Conservation (phyloP, 2,888 invertebrate genomes). For the Tetranychus piercei region DNA sequence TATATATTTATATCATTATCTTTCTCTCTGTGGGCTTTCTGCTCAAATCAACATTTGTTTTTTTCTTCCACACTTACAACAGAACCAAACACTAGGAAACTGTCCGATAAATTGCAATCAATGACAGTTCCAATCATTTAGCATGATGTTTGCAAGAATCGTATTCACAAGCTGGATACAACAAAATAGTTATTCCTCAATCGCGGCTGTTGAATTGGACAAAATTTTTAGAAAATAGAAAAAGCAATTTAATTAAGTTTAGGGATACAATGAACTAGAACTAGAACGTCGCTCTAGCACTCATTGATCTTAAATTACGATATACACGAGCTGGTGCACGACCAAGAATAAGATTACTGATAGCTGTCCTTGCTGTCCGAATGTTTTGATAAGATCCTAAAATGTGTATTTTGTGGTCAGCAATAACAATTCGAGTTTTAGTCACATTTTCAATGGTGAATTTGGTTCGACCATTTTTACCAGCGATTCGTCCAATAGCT, state of each 20-base stretch:
- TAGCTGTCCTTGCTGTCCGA: constrained; percentile 72
- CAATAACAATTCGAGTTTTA: constrained; percentile 89
- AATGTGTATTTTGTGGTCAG: constrained; percentile 88
- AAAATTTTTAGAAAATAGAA: too few relatives aligned
- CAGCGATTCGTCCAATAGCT: constrained; percentile 91
- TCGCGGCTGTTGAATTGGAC: neutral
- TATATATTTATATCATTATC: neutral
- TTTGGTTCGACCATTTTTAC: constrained; percentile 89
- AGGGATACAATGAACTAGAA: too few relatives aligned
- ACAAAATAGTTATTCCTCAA: neutral
- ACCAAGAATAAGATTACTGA: constrained; percentile 85
- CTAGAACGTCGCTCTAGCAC: neutral
- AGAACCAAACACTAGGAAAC: neutral
- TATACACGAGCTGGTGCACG: constrained; percentile 1
- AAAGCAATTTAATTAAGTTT: too few relatives aligned
- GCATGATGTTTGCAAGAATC: constrained; percentile 73
- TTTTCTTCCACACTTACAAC: neutral
- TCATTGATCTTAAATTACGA: constrained; percentile 1
- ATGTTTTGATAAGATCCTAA: constrained; percentile 94
- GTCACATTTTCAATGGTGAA: constrained; percentile 97
- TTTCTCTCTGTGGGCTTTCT: neutral
- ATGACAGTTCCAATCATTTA: constrained; percentile 75
- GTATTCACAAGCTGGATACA: constrained; percentile 43
- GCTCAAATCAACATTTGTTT: neutral
- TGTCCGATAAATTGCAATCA: constrained; percentile 45